Conservation (phyloP, 2,113 vertebrate genomes). For the Murina feae region DNA sequence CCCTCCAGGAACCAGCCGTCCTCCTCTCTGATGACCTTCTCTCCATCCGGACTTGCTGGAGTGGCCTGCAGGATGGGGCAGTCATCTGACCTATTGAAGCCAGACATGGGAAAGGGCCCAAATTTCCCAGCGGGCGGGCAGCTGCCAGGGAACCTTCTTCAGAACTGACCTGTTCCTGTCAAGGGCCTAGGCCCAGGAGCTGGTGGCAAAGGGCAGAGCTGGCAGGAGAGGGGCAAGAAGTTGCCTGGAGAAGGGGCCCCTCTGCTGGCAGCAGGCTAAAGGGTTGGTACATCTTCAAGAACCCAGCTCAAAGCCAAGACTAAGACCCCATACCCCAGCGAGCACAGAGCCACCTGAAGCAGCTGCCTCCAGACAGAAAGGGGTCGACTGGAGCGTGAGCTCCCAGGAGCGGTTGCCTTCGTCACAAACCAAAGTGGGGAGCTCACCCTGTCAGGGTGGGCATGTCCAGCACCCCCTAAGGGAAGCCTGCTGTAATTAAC, state of each 20-base stretch:
- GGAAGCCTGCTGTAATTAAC: background rate
- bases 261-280: background rate
- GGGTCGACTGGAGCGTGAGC: no score
- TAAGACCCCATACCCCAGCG: fast-evolving
- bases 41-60: background rate
- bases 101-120: background rate
- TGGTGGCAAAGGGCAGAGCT: background rate
- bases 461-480: no score
- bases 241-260: background rate
- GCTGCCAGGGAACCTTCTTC: background rate
- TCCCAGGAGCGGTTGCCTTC: background rate
- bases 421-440: background rate
- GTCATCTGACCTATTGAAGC: no score
- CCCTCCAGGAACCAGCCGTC: no score
- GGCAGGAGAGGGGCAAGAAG: background rate
- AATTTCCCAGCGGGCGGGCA: background rate
- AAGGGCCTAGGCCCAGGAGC: background rate
- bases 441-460: background rate
- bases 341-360: background rate
- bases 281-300: background rate
- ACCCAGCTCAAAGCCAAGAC: background rate
- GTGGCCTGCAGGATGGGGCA: background rate
- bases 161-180: background rate
- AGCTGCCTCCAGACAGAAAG: background rate
- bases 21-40: background rate